phyloP scores from a whole-genome alignment of 2,797 vertebrate genomes.

The Hylomyscus alleni region DNA sequence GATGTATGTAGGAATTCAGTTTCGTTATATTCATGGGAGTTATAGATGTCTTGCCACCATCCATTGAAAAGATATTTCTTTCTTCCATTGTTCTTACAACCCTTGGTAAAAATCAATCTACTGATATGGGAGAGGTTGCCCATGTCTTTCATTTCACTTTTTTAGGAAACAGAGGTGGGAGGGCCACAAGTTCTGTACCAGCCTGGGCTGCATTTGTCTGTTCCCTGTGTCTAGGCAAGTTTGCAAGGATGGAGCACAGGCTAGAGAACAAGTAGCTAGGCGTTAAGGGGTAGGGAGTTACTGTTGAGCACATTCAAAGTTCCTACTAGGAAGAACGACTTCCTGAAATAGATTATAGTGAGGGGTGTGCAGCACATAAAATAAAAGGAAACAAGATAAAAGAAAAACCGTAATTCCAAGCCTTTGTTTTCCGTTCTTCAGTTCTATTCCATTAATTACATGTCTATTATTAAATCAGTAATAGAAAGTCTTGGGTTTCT shows the following conservation, averaged over 20 bases:
- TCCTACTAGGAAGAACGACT: background rate
- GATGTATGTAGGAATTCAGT: background rate
- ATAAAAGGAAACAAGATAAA: background rate
- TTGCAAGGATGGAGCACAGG: background rate
- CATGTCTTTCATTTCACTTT: too few relatives aligned
- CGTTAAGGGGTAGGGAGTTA: background rate
- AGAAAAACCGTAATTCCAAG: slow-evolving; percentile 36
- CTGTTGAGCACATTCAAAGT: background rate
- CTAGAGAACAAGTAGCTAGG: background rate
- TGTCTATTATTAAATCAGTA: background rate
- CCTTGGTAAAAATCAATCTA: slow-evolving; percentile 38
- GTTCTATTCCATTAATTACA: slow-evolving; percentile 22
- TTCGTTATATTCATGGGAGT: background rate
- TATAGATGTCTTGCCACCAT: background rate
- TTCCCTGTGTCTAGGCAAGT: background rate
- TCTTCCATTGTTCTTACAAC: background rate
- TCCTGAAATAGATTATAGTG: background rate
- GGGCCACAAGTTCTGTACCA: background rate
- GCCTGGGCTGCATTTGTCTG: background rate
- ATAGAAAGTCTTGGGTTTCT: background rate
- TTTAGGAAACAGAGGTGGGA: too few relatives aligned
- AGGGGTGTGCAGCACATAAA: background rate
- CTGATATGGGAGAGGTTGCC: background rate
- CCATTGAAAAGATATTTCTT: slow-evolving; percentile 37
- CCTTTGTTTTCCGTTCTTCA: slow-evolving; percentile 21